Conservation (phyloP, 1,140 invertebrate species). For the Colletes gigas region DNA sequence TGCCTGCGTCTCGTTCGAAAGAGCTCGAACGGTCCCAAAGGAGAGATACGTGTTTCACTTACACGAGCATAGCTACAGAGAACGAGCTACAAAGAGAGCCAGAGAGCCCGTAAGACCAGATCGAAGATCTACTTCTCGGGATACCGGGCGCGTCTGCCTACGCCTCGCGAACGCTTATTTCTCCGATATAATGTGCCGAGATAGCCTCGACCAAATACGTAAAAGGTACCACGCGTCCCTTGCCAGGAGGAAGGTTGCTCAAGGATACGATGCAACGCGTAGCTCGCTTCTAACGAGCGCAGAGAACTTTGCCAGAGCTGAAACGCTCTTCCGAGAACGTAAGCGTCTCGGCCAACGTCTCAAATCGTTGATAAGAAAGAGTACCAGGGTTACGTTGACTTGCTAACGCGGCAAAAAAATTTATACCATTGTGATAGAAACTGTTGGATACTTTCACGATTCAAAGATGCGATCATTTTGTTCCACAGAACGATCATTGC, state of each 20-base stretch:
- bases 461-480: too few relatives aligned
- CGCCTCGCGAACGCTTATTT: constrained; percentile 51
- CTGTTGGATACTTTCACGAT: too few relatives aligned
- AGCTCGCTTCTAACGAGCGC: constrained; percentile 4
- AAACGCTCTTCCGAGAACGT: constrained; percentile 11
- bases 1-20: constrained; percentile 24
- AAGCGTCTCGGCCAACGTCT: too few relatives aligned
- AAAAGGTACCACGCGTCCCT: constrained; percentile 10
- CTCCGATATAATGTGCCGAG: constrained; percentile 56
- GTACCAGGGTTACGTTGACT: too few relatives aligned
- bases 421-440: too few relatives aligned
- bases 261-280: constrained; percentile 26
- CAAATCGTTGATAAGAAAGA: too few relatives aligned
- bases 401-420: too few relatives aligned
- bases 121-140: constrained; percentile 61
- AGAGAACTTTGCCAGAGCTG: not conserved
- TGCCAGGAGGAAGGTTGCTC: constrained; percentile 19
- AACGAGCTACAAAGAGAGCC: constrained; percentile 25
- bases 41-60: constrained; percentile 40
- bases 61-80: not conserved
- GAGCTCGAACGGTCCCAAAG: constrained; percentile 37
- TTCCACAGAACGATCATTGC: too few relatives aligned
- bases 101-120: constrained; percentile 46
- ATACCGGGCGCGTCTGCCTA: constrained; percentile 35
- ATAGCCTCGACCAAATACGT: constrained; percentile 45